phyloP scores from a whole-genome alignment of 2,888 invertebrate species.

The Scaptomyza reducta region DNA sequence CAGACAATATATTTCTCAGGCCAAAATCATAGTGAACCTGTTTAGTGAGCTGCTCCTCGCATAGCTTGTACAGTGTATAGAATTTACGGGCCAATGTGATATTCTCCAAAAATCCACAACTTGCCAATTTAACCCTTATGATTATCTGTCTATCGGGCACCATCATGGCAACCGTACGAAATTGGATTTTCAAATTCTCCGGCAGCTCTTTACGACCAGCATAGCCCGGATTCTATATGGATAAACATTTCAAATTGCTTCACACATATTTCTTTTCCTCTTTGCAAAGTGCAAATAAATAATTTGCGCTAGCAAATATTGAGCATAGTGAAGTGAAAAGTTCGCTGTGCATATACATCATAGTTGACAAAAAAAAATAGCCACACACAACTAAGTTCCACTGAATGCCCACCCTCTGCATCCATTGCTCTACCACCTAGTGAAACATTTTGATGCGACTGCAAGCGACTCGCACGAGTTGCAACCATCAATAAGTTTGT shows the following conservation, averaged over 20 bases:
- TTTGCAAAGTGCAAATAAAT: constrained; percentile 37
- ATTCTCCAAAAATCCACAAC: constrained; percentile 98
- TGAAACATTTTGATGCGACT: constrained; percentile 52
- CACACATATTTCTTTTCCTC: constrained; percentile 7
- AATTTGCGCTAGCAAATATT: constrained; percentile 48
- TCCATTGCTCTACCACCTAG: constrained; percentile 8
- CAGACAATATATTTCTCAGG: constrained; percentile 96
- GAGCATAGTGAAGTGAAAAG: constrained; percentile 2
- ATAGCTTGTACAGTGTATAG: constrained; percentile 97
- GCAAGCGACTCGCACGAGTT: constrained; percentile 29
- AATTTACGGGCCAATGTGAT: constrained; percentile 97
- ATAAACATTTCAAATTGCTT: constrained; percentile 39
- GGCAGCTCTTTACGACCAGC: constrained; percentile 98
- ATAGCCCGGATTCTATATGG: constrained; percentile 95
- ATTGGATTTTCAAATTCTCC: constrained; percentile 98
- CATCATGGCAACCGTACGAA: constrained; percentile 99
- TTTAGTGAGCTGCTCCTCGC: constrained; percentile 98
- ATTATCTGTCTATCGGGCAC: constrained; percentile 99
- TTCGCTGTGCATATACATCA: too few relatives aligned
- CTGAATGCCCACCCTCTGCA: background rate
- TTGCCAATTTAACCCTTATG: constrained; percentile 97
- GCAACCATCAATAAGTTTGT: constrained; percentile 59
- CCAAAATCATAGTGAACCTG: constrained; percentile 99
- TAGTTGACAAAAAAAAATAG: background rate
- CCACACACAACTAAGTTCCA: constrained; percentile 1